A percentile compares a stretch with the other conserved stretches of the same genome.
phyloP scores from a whole-genome alignment of 2,888 invertebrate species.

The Lomographa bimaculata region DNA sequence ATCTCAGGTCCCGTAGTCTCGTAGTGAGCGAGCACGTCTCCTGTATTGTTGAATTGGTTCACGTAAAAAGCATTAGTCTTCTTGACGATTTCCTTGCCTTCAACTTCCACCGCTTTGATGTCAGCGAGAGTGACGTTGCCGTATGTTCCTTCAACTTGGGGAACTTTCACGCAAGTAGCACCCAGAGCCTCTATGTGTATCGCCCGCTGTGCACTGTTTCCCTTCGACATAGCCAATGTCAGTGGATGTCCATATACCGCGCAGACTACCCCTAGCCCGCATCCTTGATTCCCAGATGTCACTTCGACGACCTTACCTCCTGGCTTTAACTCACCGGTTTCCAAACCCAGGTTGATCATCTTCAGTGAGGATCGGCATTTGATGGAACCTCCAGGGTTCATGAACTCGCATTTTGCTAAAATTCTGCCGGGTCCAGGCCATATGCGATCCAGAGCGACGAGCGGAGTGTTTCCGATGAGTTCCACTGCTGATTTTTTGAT shows the following conservation, averaged over 20 bases:
- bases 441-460: constrained; percentile 69
- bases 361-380: constrained; percentile 69
- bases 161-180: constrained; percentile 64
- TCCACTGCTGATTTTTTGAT: constrained; percentile 71
- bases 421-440: constrained; percentile 69
- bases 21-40: constrained; percentile 64
- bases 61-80: constrained; percentile 66
- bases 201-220: constrained; percentile 71
- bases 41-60: constrained; percentile 66
- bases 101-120: constrained; percentile 62
- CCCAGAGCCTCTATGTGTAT: constrained; percentile 76
- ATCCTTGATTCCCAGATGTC: constrained; percentile 75
- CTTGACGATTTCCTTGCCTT: constrained; percentile 53
- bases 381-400: constrained; percentile 75
- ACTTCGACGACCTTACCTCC: constrained; percentile 66
- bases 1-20: constrained; percentile 71
- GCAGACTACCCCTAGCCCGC: constrained; percentile 73
- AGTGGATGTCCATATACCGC: constrained; percentile 69
- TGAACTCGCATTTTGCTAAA: constrained; percentile 74
- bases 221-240: constrained; percentile 70
- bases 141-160: constrained; percentile 72
- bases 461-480: constrained; percentile 72
- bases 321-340: constrained; percentile 57
- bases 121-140: constrained; percentile 71
- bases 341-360: constrained; percentile 62